Conservation (phyloP, 1,140 invertebrate species). For the Philopotamus ludificatus region DNA sequence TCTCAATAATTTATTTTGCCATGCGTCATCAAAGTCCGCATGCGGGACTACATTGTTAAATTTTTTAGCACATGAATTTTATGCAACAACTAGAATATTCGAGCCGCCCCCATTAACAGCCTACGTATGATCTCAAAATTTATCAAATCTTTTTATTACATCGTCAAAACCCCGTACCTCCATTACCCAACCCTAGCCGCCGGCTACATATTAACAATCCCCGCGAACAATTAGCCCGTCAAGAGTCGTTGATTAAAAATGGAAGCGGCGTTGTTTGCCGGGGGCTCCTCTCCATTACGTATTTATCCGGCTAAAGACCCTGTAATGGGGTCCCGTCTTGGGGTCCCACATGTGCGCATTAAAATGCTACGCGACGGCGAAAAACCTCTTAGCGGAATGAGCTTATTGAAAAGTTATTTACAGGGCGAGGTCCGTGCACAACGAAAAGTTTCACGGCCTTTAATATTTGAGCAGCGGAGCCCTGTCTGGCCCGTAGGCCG, state of each 20-base stretch:
- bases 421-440: slow-evolving; percentile 27
- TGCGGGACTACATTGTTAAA: too few relatives aligned
- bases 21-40: too few relatives aligned
- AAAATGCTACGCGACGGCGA: slow-evolving; percentile 39
- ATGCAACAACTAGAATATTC: too few relatives aligned
- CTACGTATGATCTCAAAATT: too few relatives aligned
- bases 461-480: slow-evolving; percentile 37
- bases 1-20: too few relatives aligned
- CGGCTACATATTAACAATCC: too few relatives aligned
- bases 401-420: slow-evolving; percentile 43
- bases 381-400: slow-evolving; percentile 42
- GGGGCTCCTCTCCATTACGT: slow-evolving; percentile 29
- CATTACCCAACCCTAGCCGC: too few relatives aligned
- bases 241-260: slow-evolving; percentile 20
- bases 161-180: too few relatives aligned
- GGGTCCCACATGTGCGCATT: slow-evolving; percentile 38
- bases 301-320: slow-evolving; percentile 39
- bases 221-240: slow-evolving; percentile 16
- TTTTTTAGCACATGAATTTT: too few relatives aligned
- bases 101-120: too few relatives aligned
- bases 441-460: slow-evolving; percentile 37
- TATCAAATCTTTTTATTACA: too few relatives aligned
- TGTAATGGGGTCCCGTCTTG: slow-evolving; percentile 33
- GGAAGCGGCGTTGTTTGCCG: not conserved
- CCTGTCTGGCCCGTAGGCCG: slow-evolving; percentile 21